Evolutionary conservation across 2,113 vertebrate species (phyloP).

Genomic region (Bolborhynchus lineola): DNA sequence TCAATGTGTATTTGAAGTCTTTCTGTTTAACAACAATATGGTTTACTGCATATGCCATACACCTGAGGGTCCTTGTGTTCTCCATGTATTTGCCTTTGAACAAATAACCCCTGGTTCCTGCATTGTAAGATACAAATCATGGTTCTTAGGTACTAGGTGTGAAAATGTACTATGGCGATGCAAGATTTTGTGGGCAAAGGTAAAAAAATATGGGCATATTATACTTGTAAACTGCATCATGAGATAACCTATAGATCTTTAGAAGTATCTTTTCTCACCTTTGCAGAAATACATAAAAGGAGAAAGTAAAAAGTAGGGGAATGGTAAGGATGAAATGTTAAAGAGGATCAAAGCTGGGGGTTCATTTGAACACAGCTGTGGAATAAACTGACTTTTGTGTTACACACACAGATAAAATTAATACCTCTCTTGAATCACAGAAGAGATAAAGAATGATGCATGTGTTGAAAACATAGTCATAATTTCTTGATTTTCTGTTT

Average conservation of each 20-base stretch:
- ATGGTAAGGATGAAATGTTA: neutral
- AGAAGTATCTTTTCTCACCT: neutral
- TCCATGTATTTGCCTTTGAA: neutral
- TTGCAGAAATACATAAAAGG: neutral
- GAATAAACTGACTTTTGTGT: neutral
- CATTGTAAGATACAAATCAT: neutral
- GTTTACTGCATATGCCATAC: neutral
- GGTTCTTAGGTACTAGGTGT: neutral
- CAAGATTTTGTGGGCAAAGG: neutral
- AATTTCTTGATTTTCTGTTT: neutral
- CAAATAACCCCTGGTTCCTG: neutral
- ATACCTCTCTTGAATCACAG: neutral
- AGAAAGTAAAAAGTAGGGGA: neutral
- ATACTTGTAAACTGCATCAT: rapidly evolving
- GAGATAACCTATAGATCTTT: neutral
- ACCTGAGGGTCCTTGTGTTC: neutral
- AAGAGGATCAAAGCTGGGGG: neutral
- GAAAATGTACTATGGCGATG: neutral
- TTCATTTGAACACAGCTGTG: neutral
- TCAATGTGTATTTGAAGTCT: neutral
- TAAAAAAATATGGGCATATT: neutral
- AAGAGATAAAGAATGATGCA: neutral
- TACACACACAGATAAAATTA: neutral
- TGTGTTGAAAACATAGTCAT: neutral
- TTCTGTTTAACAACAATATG: neutral